These are phyloP conservation scores for Taeniopygia guttata DNA, from an alignment of 2,797 vertebrate genomes.

Conservation along the genomic window DNA sequence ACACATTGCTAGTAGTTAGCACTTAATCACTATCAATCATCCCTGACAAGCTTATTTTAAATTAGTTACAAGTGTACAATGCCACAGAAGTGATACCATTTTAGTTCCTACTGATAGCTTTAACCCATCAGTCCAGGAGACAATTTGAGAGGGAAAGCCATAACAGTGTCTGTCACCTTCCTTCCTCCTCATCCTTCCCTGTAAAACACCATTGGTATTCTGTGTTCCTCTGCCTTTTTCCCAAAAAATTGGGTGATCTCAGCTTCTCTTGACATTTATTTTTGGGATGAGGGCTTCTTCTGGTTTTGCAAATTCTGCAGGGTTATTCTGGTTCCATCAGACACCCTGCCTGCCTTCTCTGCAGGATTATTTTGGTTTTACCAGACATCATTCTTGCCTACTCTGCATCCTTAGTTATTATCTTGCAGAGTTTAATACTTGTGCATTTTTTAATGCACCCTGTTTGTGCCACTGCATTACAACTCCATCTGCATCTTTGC, in stretches of 20 bases:
- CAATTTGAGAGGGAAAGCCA: background rate
- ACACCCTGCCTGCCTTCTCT: background rate
- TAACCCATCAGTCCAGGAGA: background rate
- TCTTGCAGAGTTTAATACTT: background rate
- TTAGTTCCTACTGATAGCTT: background rate
- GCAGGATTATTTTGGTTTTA: conserved; percentile 54
- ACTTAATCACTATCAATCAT: background rate
- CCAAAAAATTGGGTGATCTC: background rate
- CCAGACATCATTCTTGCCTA: conserved; percentile 11
- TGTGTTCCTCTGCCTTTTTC: background rate
- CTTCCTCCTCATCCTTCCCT: background rate
- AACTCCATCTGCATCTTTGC: background rate
- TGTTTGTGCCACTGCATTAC: background rate
- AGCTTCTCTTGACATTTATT: conserved; percentile 26
- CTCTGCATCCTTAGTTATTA: background rate
- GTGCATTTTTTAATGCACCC: background rate
- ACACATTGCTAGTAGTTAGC: background rate
- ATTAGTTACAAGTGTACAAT: background rate
- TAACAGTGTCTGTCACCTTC: background rate
- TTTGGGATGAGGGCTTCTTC: conserved; percentile 29
- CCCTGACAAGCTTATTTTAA: background rate
- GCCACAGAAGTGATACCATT: background rate
- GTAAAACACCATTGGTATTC: background rate
- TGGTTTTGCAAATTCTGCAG: conserved; percentile 40
- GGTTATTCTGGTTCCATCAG: conserved; percentile 38